Base-by-base conservation (phyloP, 2,113 vertebrate genomes). In the Chlamydotis undulata region DNA sequence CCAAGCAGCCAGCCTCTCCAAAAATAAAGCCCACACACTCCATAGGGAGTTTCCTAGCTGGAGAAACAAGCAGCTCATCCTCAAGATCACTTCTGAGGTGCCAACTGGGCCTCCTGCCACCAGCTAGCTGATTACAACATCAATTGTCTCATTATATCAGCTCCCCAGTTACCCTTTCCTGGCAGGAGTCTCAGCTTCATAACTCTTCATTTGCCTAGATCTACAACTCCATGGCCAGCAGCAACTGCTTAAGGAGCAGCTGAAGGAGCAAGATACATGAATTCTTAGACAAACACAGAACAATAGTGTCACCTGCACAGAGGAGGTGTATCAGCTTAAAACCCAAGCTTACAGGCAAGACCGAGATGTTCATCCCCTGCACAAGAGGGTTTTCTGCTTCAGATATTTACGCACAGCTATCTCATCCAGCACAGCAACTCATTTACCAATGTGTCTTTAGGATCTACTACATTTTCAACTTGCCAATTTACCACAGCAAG, bases 261-360 rank as follows among this genome's bases (percentile, higher is more conserved):
- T 39, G 16, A 39, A 47, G 29, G 65, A 81, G 21, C 4, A 21
- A 50, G 57, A 18, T 3, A 12, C 9, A 14, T 15, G 7, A 61
- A 52, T 35, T n/a, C 50, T 31, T 7, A 25, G 14, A 7, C 43
- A 11, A 75, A 47, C 4, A 4, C 21, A 12, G 13, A n/a, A 8
- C 68, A 49, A 12, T 2, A n/a, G 31, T 0, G 4, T n/a, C 71
- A 77, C 59, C 49, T 25, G 31, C 75, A 70, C 19, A 5, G 31
- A 55, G 13, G 3, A 8, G 24, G 14, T 13, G 33, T 0, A 0
- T 4, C 29, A 65, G 49, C 33, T 49, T 21, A 11, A 60, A 45
- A 49, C 53, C 21, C 3, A 12, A 57, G 10, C 33, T 35, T 13
- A 12, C 0, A 50, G 59, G 35, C 15, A 59, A 49, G 17, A n/a